phyloP scores from a whole-genome alignment of 35 echinoderm and acorn worm species.

The Hemicentrotus pulcherrimus region DNA sequence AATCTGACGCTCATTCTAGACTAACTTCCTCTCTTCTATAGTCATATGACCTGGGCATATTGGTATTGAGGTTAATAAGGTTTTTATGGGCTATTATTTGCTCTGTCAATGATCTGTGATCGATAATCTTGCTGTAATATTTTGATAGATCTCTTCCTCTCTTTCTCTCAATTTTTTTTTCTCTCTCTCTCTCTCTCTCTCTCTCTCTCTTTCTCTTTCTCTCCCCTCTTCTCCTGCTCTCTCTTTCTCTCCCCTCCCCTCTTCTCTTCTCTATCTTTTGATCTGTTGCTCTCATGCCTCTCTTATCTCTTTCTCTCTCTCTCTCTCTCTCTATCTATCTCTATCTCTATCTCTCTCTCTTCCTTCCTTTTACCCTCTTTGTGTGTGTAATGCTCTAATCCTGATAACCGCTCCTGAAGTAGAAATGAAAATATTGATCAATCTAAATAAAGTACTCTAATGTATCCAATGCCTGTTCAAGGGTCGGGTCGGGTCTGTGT shows the following conservation, averaged over 20 bases:
- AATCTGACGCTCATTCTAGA: not conserved
- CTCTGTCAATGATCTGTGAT: not conserved
- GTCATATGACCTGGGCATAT: not conserved
- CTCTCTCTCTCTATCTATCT: too few species aligned
- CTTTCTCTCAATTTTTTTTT: too few species aligned
- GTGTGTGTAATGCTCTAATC: not conserved
- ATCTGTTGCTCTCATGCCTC: too few species aligned
- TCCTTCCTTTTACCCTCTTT: not conserved
- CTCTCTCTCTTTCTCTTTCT: too few species aligned
- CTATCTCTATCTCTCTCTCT: not conserved
- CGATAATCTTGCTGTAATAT: too few species aligned
- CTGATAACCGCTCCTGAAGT: not conserved
- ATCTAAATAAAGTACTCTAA: not conserved
- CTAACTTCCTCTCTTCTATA: not conserved
- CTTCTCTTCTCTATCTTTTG: too few species aligned
- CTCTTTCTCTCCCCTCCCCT: too few species aligned
- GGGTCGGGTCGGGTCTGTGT: not conserved
- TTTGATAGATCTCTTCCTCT: too few species aligned
- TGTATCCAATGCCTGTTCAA: not conserved
- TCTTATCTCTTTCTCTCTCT: too few species aligned
- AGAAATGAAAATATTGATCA: not conserved
- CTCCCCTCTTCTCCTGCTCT: too few species aligned
- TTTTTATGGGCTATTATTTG: not conserved
- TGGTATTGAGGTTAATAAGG: not conserved
- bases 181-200: too few species aligned